Base-by-base conservation (phyloP, 2,888 invertebrate species). In the Catocala nupta region DNA sequence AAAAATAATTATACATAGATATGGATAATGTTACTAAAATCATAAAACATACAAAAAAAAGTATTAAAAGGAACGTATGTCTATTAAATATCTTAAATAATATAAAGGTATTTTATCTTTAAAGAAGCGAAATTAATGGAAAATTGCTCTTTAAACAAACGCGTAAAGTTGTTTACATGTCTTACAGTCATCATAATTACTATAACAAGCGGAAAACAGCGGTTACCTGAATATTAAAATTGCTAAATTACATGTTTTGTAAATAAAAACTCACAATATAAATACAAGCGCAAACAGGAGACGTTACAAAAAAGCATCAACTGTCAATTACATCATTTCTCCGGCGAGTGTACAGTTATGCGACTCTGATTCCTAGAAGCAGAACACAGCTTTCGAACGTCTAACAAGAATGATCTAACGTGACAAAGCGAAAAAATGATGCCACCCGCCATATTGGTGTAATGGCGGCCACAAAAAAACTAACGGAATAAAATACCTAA, bases 401-500 rank as follows among this genome's bases (percentile, higher is more conserved):
- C 91, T 91, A 90, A 90, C 91, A 86, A 92, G 91, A 93, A 92
- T 94, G 93, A 94, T 94, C 94, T 93, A 94, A 94, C 93, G 93
- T 93, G 94, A 93, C 93, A 89, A 89, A 89, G 92, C 91, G 88
- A 91, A 92, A 92, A 92, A 93, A 92, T 90, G 87, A 92, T 93
- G 92, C 93, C 92, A 91, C 87, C 86, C 87, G 88, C 88, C 92
- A 89, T 91, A 89, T 92, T 90, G 88, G 89, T 89, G 89, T 92
- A 90, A 92, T 93, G 90, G 90, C 91, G 86, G 88, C 90, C 89
- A 90, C 91, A 89, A 93, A 94, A 93, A 94, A 93, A 93, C 90
- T 93, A 94, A 94, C 94, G 93, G 93, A 90, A 93, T 92, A 92
- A 93, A 93, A 93, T 94, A 89, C 90, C 91, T 91, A 93, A 89